Percentiles rank a stretch among this genome's conserved stretches.
Conservation (phyloP, 2,797 vertebrate genomes). For the Cirrhinus mrigala region DNA sequence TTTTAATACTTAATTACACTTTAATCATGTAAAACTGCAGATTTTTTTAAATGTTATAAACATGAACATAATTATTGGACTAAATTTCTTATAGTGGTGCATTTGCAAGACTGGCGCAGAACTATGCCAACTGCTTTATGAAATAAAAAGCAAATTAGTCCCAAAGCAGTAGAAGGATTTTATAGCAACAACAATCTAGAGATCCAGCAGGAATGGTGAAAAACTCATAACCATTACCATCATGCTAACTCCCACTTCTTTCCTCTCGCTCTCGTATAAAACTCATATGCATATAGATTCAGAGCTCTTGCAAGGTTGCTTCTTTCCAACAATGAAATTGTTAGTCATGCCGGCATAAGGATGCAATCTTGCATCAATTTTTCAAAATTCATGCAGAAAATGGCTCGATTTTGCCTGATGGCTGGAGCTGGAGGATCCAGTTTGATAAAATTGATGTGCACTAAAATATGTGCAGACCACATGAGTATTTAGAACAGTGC, state of each 20-base stretch:
- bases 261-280: conserved; percentile 5
- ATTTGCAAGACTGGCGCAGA: neutral
- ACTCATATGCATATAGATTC: conserved; percentile 52
- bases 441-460: conserved; percentile 11
- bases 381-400: conserved; percentile 39
- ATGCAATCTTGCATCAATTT: conserved; percentile 30
- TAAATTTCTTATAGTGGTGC: neutral
- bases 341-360: conserved; percentile 22
- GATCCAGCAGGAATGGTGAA: neutral
- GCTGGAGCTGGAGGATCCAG: neutral
- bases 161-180: neutral
- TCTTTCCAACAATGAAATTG: conserved; percentile 24
- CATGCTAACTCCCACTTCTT: neutral
- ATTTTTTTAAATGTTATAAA: neutral
- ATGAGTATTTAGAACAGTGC: conserved; percentile 25
- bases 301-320: conserved; percentile 26
- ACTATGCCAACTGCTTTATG: neutral
- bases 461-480: conserved; percentile 28
- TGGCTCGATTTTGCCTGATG: conserved; percentile 12
- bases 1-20: neutral
- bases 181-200: conserved; percentile 4
- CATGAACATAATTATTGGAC: neutral
- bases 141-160: neutral
- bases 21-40: neutral
- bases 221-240: conserved; percentile 22